These are phyloP conservation scores for Syrmaticus mikado DNA, from an alignment of 2,113 vertebrate genomes.

Conservation along the genomic window DNA sequence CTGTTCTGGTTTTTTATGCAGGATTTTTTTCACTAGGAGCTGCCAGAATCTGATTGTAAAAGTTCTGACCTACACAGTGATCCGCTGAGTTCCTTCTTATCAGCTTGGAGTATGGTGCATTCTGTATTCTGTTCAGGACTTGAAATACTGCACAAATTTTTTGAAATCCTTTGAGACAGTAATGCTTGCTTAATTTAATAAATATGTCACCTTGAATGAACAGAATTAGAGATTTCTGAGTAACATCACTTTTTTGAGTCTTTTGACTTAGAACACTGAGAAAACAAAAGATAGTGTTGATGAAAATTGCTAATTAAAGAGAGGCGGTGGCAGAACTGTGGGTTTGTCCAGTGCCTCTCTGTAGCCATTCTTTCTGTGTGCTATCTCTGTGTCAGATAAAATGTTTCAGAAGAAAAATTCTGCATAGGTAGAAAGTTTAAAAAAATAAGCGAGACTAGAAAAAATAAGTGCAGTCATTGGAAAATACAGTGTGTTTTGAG, in stretches of 20 bases:
- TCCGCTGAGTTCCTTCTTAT: not conserved
- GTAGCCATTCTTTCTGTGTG: not conserved
- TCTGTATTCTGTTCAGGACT: not conserved
- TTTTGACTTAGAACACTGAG: not conserved
- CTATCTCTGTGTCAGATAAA: slow-evolving; percentile 20
- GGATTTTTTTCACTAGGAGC: not conserved
- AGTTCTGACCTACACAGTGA: not conserved
- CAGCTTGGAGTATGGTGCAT: not conserved
- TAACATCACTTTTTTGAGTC: not conserved
- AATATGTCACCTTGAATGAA: not conserved
- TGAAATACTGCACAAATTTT: not conserved
- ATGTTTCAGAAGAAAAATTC: slow-evolving; percentile 27
- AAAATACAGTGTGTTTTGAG: slow-evolving; percentile 26
- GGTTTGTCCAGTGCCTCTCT: not conserved
- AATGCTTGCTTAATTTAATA: not conserved
- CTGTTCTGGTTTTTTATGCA: not conserved
- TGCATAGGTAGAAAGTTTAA: slow-evolving; percentile 63
- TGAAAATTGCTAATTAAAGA: not conserved
- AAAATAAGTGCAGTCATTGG: slow-evolving; percentile 15
- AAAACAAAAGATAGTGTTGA: not conserved
- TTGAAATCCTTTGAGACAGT: not conserved
- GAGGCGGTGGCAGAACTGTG: not conserved
- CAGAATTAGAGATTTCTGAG: not conserved
- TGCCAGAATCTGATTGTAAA: not conserved
- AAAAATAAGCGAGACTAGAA: slow-evolving; percentile 60